Evolutionary conservation across 2,888 invertebrate species (phyloP), one percentile per base, ranked within the genome.

Genomic region (Oxyscelio sp.): DNA sequence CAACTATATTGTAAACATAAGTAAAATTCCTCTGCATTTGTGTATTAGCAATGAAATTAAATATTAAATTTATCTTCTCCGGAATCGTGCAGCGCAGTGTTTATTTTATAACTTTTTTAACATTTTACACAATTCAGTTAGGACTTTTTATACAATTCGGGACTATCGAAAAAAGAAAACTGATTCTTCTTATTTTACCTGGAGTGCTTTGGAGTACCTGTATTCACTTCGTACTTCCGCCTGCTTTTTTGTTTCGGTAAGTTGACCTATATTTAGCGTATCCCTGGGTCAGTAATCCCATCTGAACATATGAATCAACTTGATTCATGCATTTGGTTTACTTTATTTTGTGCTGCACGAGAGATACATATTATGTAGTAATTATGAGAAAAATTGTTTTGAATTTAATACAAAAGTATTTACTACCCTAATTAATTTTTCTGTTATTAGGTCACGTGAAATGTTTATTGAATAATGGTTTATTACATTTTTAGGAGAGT

Each of bases 241-340:
- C 52, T 15, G 48, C 21, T 68, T 82, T 75, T 82, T 65, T 82
- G 81, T 81, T 61, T 61, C 68, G 19, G 74, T 50, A 74, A 63
- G 79, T 58, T 83, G 83, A 78, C 83, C 83, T 79, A 83, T 74
- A 83, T 83, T 58, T 48, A 61, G 56, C 52, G 61, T 65, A 74
- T 61, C 70, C 68, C 58, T 83, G 79, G 83, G 83, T 79, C 79
- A 79, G 79, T 83, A 83, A 83, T 83, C 66, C 77, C 73, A 66
- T 4, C 61, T 58, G 74, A 73, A 75, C 73, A 70, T 83, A 83
- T 83, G 83, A 83, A 83, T 83, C 74, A 78, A 68, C 45, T 73
- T 79, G 78, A 83, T 83, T 78, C 70, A 78, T 83, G 79, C 68
- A 78, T 83, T 82, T 48, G 75, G 82, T 40, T 82, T 75, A 82